A percentile compares a stretch with the other conserved stretches of the same genome.
Conservation (phyloP, 2,113 vertebrate genomes). For the Cromileptes altivelis region DNA sequence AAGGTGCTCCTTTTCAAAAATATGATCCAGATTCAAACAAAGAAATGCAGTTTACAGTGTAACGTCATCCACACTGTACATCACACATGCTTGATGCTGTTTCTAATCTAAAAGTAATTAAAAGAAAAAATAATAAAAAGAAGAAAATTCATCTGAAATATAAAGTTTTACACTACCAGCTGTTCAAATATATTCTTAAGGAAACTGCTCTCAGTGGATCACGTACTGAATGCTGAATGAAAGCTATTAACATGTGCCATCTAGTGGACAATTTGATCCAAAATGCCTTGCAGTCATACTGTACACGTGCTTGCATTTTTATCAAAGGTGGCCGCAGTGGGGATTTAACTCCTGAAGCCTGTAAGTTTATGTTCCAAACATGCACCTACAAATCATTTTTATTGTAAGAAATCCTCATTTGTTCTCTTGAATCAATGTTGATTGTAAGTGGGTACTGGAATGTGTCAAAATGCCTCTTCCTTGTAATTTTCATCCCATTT, state of each 20-base stretch:
- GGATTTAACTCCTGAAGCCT: neutral
- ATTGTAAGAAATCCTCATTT: neutral
- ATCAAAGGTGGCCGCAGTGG: neutral
- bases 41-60: neutral
- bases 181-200: slow-evolving; percentile 9
- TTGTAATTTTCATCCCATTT: too few species aligned
- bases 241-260: slow-evolving; percentile 41
- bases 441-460: neutral
- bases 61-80: neutral
- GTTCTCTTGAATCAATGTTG: neutral
- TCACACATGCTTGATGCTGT: neutral
- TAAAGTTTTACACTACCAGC: neutral
- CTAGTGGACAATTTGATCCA: slow-evolving; percentile 56
- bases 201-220: neutral
- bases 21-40: neutral
- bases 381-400: neutral
- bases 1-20: neutral
- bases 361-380: neutral
- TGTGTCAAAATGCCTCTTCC: neutral
- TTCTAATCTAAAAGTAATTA: slow-evolving; percentile 1
- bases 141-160: neutral
- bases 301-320: neutral
- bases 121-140: neutral
- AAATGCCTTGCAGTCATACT: neutral
- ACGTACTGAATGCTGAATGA: neutral